These are phyloP conservation scores for Linnaemya tessellans DNA, from an alignment of 2,888 invertebrate species.

Conservation along the genomic window DNA sequence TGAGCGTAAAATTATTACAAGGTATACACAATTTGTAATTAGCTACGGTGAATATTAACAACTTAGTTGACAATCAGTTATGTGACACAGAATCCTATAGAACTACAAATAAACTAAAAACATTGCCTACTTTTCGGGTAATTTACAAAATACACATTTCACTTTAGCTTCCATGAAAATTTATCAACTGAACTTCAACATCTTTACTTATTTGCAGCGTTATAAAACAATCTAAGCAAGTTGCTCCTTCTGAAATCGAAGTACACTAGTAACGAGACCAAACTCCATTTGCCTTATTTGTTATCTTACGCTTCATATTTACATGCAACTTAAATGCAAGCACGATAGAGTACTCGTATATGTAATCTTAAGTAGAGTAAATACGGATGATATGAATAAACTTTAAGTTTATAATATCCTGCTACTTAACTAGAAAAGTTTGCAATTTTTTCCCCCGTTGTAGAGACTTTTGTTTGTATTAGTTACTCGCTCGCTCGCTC, in stretches of 20 bases:
- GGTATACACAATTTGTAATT: no score
- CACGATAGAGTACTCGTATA: not conserved
- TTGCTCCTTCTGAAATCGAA: conserved; percentile 13
- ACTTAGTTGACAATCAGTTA: no score
- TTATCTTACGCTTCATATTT: conserved; percentile 32
- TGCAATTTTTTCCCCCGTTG: conserved; percentile 2
- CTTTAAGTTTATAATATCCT: conserved; percentile 67
- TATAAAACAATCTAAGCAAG: conserved; percentile 10
- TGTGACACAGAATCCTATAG: not conserved
- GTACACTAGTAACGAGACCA: conserved; percentile 23
- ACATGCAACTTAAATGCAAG: conserved; percentile 3
- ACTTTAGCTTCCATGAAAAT: not conserved
- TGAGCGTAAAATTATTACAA: no score
- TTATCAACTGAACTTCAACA: conserved; percentile 12
- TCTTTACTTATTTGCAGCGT: not conserved
- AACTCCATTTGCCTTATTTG: conserved; percentile 24
- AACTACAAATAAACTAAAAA: not conserved
- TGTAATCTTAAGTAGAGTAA: conserved; percentile 32
- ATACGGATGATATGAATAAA: conserved; percentile 59
- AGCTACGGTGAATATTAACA: no score
- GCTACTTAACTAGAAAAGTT: conserved; percentile 67
- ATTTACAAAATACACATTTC: not conserved
- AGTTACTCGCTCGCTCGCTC: conserved; percentile 21
- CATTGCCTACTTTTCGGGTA: conserved; percentile 20
- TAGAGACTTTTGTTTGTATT: conserved; percentile 25